Evolutionary conservation across 2,797 vertebrate species (phyloP), one percentile per base, ranked within the genome.

Genomic region (Notolepis coatsorum): DNA sequence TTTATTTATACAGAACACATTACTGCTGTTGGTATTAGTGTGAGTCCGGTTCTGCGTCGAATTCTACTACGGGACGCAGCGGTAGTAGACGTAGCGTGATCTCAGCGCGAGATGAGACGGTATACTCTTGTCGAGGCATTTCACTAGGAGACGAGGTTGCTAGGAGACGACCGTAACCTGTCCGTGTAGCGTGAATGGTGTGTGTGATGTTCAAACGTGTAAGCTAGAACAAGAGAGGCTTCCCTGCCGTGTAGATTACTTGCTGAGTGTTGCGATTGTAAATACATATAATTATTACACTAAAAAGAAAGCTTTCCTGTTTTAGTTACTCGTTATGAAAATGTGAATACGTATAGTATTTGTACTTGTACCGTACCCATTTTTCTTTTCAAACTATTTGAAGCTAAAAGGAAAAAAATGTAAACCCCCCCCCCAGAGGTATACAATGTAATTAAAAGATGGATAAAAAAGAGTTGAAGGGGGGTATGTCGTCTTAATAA

Each of bases 281-380:
- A 88, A 91, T 90, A 90, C 68, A 87, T 82, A 85, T 81, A 85
- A 84, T 80, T 21, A 46, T 18, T 69, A 89, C 89, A 89, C 86
- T 86, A 87, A 86, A 41, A 49, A 75, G 73, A 82, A 84, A 74
- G 66, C 79, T 57, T 75, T 81, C 81, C 86, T 79, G 82, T 84
- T 89, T 88, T 86, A 89, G 87, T 88, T 90, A 84, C 85, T 89
- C 86, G 84, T 84, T 90, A 89, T 88, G 84, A 86, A 88, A 90
- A 90, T 88, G 89, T 93, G 90, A 92, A 92, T 84, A 90, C 79
- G 73, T 92, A 88, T 82, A 87, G 90, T 92, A 67, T 68, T 80
- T 74, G 69, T 76, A 87, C 84, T 85, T 71, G 83, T 90, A 81
- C 72, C 67, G 79, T 82, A 75, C 69, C 78, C 60, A 52, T 67